These are phyloP conservation scores for Xenus cinereus DNA, from an alignment of 2,113 vertebrate genomes.

Conservation along the genomic window DNA sequence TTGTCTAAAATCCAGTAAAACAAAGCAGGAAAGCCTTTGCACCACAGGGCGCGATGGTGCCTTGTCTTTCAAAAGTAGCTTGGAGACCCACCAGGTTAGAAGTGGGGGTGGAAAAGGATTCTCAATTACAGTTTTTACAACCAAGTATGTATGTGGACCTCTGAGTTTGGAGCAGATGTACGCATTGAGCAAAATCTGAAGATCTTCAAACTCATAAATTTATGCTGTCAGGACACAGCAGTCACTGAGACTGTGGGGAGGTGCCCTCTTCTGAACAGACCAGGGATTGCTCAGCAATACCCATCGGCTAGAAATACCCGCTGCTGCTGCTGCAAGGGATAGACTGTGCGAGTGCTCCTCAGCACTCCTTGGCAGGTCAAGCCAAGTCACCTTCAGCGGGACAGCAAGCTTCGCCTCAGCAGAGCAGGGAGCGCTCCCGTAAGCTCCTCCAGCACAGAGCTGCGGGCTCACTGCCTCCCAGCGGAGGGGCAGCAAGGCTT, in stretches of 20 bases:
- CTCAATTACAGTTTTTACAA: neutral
- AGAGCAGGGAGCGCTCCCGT: neutral
- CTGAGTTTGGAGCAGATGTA: neutral
- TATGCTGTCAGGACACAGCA: neutral
- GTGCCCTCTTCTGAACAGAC: neutral
- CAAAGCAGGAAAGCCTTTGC: neutral
- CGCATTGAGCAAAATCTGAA: neutral
- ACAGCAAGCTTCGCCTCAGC: neutral
- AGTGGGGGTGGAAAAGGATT: neutral
- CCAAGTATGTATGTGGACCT: neutral
- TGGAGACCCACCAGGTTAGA: neutral
- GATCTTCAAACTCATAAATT: neutral
- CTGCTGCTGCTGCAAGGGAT: neutral
- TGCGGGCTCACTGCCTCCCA: neutral
- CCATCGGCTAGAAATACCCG: neutral
- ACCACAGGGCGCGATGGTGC: neutral
- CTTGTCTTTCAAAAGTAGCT: neutral
- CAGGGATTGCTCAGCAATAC: neutral
- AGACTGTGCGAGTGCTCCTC: neutral
- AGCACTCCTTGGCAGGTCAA: neutral
- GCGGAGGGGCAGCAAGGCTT: neutral
- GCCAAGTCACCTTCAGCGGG: neutral
- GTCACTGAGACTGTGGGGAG: neutral
- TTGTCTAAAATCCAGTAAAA: neutral
- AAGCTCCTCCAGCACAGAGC: neutral